Conservation (phyloP, 1,140 invertebrate species). For the Pentalonia nigronervosa region DNA sequence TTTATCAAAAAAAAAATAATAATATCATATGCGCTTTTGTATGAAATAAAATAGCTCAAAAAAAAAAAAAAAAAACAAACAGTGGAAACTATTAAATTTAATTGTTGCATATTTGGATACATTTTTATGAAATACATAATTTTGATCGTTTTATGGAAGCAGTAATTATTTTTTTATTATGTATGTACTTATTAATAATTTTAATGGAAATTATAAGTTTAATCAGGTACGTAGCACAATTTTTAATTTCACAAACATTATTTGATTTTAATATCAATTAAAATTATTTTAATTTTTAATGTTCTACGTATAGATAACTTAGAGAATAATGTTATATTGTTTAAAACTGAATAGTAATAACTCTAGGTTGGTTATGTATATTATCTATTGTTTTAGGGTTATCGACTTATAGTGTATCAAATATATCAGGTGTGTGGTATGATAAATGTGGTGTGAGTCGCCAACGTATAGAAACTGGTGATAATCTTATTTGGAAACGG, state of each 20-base stretch:
- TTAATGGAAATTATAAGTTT: neutral
- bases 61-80: neutral
- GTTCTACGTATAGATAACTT: neutral
- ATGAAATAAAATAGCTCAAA: neutral
- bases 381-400: neutral
- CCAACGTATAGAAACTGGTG: neutral
- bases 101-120: neutral
- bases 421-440: neutral
- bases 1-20: neutral
- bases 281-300: neutral
- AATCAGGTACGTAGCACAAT: conserved; percentile 14
- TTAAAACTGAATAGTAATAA: neutral
- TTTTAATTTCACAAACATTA: neutral
- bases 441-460: neutral
- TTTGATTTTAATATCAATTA: neutral
- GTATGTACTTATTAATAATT: neutral
- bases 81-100: neutral
- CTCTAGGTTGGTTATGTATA: neutral
- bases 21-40: neutral
- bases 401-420: neutral
- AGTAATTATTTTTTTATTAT: neutral
- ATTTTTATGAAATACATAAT: neutral
- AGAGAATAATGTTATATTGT: neutral
- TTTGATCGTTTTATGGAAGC: neutral
- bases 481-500: neutral